Evolutionary conservation across 2,797 vertebrate species (phyloP).

Genomic region (Stomatorhinus walkeri): DNA sequence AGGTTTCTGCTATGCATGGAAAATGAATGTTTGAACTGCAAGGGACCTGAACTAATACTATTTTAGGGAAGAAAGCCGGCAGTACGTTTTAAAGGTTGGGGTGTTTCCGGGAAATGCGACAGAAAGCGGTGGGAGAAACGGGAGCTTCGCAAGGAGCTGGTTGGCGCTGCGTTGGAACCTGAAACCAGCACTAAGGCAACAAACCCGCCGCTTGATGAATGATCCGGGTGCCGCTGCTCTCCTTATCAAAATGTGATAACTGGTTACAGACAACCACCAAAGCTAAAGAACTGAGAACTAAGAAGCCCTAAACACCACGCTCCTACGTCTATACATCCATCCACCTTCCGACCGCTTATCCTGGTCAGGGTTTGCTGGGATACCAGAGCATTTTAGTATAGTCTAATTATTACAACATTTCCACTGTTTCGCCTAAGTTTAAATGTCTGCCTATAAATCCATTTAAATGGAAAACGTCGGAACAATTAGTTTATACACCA

Average conservation of each 20-base stretch:
- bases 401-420: not conserved
- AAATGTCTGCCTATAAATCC: not conserved
- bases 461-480: not conserved
- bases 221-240: slow-evolving; percentile 62
- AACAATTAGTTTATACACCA: not conserved
- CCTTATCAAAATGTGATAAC: slow-evolving; percentile 67
- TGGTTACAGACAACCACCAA: slow-evolving; percentile 62
- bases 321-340: not conserved
- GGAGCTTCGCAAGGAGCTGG: slow-evolving; percentile 34
- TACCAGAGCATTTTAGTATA: not conserved
- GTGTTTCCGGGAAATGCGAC: slow-evolving; percentile 35
- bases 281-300: not conserved
- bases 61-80: not conserved
- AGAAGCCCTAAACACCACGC: slow-evolving; percentile 46
- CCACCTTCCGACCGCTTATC: not conserved
- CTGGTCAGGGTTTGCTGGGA: not conserved
- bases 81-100: not conserved
- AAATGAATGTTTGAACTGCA: not conserved
- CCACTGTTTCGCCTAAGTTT: not conserved
- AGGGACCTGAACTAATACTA: too few species aligned
- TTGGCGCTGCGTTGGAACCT: slow-evolving; percentile 52
- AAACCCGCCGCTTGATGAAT: slow-evolving; percentile 57
- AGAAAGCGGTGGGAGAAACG: slow-evolving; percentile 28
- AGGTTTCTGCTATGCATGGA: not conserved
- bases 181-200: slow-evolving; percentile 58